Evolutionary conservation across 2,888 invertebrate genomes (phyloP).

Genomic region (Gastrophysa polygoni): DNA sequence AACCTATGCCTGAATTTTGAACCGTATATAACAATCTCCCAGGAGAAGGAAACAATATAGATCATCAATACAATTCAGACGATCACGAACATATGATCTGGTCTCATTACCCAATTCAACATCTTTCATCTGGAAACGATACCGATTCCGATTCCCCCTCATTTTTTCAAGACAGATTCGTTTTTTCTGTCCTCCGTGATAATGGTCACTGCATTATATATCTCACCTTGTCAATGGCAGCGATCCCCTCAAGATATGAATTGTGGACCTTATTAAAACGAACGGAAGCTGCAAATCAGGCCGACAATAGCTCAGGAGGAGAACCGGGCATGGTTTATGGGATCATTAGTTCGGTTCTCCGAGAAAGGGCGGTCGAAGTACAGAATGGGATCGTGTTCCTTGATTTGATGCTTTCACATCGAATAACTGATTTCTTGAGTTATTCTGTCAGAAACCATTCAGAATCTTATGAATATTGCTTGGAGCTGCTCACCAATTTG

Average conservation of each 20-base stretch:
- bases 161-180: background rate
- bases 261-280: conserved; percentile 37
- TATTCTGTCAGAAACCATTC: too few relatives aligned
- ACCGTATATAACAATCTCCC: too few relatives aligned
- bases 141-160: background rate
- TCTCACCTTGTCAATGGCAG: conserved; percentile 33
- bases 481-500: too few relatives aligned
- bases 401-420: conserved; percentile 13
- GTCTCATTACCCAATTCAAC: background rate
- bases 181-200: conserved; percentile 19
- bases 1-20: too few relatives aligned
- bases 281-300: conserved; percentile 45
- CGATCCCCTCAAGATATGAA: conserved; percentile 31
- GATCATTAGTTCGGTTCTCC: conserved; percentile 55
- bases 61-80: conserved; percentile 13
- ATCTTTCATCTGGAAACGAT: background rate
- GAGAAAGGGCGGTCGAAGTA: conserved; percentile 50
- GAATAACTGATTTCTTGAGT: too few relatives aligned
- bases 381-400: conserved; percentile 14
- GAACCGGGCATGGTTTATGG: conserved; percentile 43
- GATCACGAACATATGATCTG: too few relatives aligned
- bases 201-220: conserved; percentile 29
- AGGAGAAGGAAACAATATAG: too few relatives aligned
- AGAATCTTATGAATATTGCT: background rate
- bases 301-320: conserved; percentile 31